A percentile compares a stretch with the other conserved stretches of the same genome.
Evolutionary conservation across 2,888 invertebrate genomes (phyloP).

Genomic region (Agapostemon virescens): DNA sequence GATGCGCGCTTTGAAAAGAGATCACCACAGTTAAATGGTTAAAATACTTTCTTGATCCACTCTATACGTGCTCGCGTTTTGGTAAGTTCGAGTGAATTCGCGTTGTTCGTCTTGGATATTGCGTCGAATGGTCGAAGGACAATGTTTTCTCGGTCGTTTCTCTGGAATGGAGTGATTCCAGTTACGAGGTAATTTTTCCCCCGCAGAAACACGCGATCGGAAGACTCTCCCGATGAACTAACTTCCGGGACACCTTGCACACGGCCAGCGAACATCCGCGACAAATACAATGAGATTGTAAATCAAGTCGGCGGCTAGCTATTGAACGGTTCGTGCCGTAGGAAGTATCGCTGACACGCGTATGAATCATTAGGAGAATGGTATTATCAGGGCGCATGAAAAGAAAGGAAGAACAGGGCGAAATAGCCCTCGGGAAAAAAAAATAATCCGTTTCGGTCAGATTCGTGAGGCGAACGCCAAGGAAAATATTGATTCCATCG

Average conservation of each 20-base stretch:
- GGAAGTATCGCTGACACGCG: slow-evolving; percentile 25
- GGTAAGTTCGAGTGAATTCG: too few relatives aligned
- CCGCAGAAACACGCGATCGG: not conserved
- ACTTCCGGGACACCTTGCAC: slow-evolving; percentile 39
- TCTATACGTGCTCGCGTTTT: too few relatives aligned
- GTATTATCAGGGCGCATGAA: not conserved
- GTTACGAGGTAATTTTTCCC: slow-evolving; percentile 1
- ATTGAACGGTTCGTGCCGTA: slow-evolving; percentile 33
- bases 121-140: not conserved
- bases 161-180: not conserved
- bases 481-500: slow-evolving; percentile 20
- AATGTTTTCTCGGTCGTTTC: not conserved
- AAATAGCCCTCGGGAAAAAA: not conserved
- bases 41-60: too few relatives aligned
- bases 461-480: not conserved
- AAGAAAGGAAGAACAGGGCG: not conserved
- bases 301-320: slow-evolving; percentile 28
- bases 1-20: too few relatives aligned
- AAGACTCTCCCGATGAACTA: slow-evolving; percentile 12
- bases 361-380: slow-evolving; percentile 30
- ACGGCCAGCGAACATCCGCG: slow-evolving; percentile 19
- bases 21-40: too few relatives aligned
- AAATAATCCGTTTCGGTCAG: not conserved
- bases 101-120: too few relatives aligned
- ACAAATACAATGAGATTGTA: slow-evolving; percentile 49